Base-by-base conservation (phyloP, 2,797 vertebrate genomes). In the Tapera naevia region DNA sequence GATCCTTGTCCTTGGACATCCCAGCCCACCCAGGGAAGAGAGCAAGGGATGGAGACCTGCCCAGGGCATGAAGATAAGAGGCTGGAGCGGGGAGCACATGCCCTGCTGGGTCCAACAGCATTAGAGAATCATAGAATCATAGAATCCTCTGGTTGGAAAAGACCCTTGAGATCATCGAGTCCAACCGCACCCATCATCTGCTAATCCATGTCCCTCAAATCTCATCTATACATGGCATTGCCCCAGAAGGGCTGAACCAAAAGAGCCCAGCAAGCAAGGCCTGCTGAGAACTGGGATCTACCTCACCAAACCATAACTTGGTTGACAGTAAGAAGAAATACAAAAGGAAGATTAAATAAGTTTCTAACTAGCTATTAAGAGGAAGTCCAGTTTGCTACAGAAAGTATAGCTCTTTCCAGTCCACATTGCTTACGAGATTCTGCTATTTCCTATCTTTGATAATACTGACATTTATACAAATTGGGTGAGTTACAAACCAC, bases 291-390 rank as follows among this genome's bases (percentile, higher is more conserved):
- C 58, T 3, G 50, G 18, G 23, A 70, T 48, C 21, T n/a, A 41
- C 33, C 33, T 12, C 61, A 46, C 16, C 33, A 80, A 73, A 62
- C 3, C 2, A 0, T 10, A 45, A 25, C 51, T 41, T 7, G 3
- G 23, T 3, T 50, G 41, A 43, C 13, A 30, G 24, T 5, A 57
- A n/a, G 57, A 70, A 65, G 17, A 65, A 79, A 56, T 13, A 33
- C 43, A 58, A 83, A n/a, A 2, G 0, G 0, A 80, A n/a, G 17
- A 57, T 60, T 51, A 71, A 24, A 17, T 7, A 48, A 72, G 50
- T 39, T 85, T 91, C 64, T 80, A 82, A 70, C 21, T 35, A 93
- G 28, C 30, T 86, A 71, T n/a, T 78, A 32, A 73, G 39, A 75
- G n/a, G 5, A 45, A 82, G 46, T 33, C 11, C 64, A 83, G 17